These are phyloP conservation scores for Microctenopoma steveboyesi DNA, from an alignment of 2,797 vertebrate species.

Conservation along the genomic window DNA sequence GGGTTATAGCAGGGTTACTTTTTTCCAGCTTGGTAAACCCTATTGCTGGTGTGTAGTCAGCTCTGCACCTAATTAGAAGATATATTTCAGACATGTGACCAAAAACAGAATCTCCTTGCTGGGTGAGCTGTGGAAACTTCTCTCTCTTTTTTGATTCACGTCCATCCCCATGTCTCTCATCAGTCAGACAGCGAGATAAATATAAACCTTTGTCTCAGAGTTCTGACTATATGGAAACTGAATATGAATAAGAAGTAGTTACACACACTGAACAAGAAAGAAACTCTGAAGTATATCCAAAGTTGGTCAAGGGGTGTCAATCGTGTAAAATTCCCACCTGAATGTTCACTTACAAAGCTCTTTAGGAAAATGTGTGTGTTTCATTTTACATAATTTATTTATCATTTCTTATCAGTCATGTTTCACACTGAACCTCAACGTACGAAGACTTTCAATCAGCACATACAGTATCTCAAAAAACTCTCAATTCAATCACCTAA, in stretches of 20 bases:
- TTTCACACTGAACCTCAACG: neutral
- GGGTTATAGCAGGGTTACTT: constrained; percentile 65
- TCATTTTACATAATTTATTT: constrained; percentile 10
- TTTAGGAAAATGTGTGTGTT: constrained; percentile 10
- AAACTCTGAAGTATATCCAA: neutral
- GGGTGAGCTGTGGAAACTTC: constrained; percentile 63
- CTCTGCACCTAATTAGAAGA: constrained; percentile 70
- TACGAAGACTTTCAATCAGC: constrained; percentile 31
- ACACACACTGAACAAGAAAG: neutral
- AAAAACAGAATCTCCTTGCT: constrained; percentile 60
- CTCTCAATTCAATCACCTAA: constrained; percentile 4
- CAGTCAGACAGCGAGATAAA: constrained; percentile 60
- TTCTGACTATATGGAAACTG: constrained; percentile 32
- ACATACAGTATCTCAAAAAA: constrained; percentile 15
- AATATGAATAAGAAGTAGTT: constrained; percentile 12
- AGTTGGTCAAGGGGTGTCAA: neutral
- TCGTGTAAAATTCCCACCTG: neutral
- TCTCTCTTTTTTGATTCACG: constrained; percentile 32
- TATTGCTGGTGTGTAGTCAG: constrained; percentile 50
- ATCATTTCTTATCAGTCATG: neutral
- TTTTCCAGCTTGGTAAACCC: constrained; percentile 73
- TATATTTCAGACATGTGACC: constrained; percentile 69
- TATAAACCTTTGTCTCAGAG: constrained; percentile 43
- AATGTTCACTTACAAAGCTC: neutral
- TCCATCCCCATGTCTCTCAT: constrained; percentile 24